Conservation (phyloP, 1,140 invertebrate species). For the Trachymyrmex septentrionalis region DNA sequence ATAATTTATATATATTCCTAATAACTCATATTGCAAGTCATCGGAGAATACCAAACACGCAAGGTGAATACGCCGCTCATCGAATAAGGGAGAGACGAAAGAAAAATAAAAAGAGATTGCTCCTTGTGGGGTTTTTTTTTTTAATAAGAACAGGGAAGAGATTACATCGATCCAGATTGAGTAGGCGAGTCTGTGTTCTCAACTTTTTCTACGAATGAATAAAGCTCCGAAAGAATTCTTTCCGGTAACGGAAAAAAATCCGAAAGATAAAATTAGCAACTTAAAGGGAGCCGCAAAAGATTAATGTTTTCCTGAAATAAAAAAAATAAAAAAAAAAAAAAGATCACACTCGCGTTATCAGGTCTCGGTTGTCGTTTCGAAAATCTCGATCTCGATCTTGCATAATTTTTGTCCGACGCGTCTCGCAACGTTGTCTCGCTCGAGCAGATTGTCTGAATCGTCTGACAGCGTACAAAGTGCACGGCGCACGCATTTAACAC, state of each 20-base stretch:
- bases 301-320: background rate
- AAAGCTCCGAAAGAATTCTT: background rate
- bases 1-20: conserved; percentile 41
- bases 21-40: conserved; percentile 41
- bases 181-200: background rate
- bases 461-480: background rate
- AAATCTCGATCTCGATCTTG: conserved; percentile 16
- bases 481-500: conserved; percentile 8
- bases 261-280: background rate
- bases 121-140: conserved; percentile 15
- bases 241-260: background rate
- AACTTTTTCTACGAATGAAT: background rate
- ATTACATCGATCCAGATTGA: conserved; percentile 27
- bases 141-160: conserved; percentile 29
- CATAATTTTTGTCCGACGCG: conserved; percentile 2
- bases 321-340: background rate
- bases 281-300: background rate
- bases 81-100: background rate
- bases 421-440: background rate
- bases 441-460: background rate
- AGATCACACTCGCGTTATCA: background rate
- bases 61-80: conserved; percentile 8
- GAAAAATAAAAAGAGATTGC: background rate
- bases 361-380: background rate
- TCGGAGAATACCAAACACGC: conserved; percentile 21